phyloP scores from a whole-genome alignment of 2,113 vertebrate species.

The Zosterops japonicus region DNA sequence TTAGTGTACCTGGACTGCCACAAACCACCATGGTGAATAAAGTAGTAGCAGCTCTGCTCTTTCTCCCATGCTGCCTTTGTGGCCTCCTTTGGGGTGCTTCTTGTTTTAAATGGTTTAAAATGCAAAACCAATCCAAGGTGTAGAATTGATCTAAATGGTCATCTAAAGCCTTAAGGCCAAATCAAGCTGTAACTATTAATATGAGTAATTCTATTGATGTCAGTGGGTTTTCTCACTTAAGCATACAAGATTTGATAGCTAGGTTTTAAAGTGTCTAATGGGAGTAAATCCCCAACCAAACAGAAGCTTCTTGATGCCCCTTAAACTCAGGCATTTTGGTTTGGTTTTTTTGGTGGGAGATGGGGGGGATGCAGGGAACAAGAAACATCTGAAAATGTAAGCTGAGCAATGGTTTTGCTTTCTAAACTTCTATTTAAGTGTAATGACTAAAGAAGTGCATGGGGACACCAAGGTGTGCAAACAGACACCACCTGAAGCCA shows the following conservation, averaged over 20 bases:
- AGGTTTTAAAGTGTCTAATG: not conserved
- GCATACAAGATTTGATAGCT: not conserved
- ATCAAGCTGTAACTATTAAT: not conserved
- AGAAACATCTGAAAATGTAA: not conserved
- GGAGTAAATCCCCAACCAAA: not conserved
- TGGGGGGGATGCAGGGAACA: accelerated
- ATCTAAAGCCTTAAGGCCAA: not conserved
- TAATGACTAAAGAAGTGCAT: not conserved
- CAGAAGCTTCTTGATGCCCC: not conserved
- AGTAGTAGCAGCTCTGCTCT: not conserved
- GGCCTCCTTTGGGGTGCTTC: not conserved
- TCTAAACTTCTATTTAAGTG: not conserved
- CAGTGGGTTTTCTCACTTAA: conserved; percentile 3
- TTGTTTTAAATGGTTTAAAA: not conserved
- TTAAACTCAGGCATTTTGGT: not conserved
- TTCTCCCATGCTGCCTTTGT: accelerated
- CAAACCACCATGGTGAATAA: not conserved
- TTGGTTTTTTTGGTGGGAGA: accelerated
- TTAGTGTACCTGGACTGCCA: not conserved
- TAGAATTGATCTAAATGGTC: conserved; percentile 2
- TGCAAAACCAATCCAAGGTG: not conserved
- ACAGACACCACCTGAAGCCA: not conserved
- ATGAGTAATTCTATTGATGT: not conserved
- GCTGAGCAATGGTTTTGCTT: not conserved
- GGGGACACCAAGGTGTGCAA: not conserved